Conservation (phyloP, 2,113 vertebrate genomes). For the Hyaena hyaena region DNA sequence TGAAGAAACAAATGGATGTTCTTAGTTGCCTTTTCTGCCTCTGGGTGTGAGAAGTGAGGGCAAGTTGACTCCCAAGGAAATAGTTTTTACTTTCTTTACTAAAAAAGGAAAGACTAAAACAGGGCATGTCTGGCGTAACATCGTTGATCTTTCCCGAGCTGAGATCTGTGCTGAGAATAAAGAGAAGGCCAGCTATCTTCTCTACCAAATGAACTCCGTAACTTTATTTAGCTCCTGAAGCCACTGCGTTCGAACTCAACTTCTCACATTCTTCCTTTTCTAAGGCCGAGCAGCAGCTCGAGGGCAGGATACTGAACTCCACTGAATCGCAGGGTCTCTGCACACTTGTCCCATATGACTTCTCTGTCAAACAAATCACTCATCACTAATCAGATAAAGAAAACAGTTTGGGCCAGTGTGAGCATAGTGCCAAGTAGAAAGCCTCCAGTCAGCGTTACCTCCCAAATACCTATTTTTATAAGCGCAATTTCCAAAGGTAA, state of each 20-base stretch:
- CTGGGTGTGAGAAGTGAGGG: not conserved
- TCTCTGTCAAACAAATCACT: slow-evolving; percentile 14
- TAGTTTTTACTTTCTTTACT: slow-evolving; percentile 2
- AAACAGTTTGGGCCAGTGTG: not conserved
- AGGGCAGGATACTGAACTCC: not conserved
- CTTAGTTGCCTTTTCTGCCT: not conserved
- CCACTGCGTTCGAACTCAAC: not conserved
- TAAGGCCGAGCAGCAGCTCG: not conserved
- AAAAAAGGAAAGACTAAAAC: not conserved
- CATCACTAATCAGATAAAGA: not conserved
- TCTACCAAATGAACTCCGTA: not conserved
- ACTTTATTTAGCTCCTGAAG: not conserved
- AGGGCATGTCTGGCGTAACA: not conserved
- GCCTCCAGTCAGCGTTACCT: not conserved
- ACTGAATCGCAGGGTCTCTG: not conserved
- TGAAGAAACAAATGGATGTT: not conserved
- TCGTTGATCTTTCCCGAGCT: not conserved
- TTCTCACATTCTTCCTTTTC: not conserved
- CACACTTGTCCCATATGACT: not conserved
- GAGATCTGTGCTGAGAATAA: not conserved
- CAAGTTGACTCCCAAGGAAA: not conserved
- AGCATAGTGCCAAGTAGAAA: slow-evolving; percentile 8
- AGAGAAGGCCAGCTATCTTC: not conserved
- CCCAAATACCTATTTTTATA: not conserved
- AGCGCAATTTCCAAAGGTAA: slow-evolving; percentile 34